These are phyloP conservation scores for Albula goreensis DNA, from an alignment of 2,113 vertebrate species.

Conservation along the genomic window DNA sequence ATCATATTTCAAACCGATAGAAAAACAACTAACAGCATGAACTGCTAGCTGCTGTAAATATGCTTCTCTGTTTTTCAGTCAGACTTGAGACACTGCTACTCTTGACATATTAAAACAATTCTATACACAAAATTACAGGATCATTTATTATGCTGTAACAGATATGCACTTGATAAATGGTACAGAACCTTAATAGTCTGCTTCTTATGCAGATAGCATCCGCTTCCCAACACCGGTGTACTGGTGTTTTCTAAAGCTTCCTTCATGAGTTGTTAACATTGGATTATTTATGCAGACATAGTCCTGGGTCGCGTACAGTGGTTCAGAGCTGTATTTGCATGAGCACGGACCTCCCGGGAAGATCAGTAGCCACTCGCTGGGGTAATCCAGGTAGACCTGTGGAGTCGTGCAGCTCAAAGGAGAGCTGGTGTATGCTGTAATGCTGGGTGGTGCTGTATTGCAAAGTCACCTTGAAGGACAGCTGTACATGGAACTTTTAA, in stretches of 20 bases:
- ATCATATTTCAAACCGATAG: too few relatives aligned
- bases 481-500: slow-evolving; percentile 37
- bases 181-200: background rate
- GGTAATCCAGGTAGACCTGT: slow-evolving; percentile 58
- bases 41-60: too few relatives aligned
- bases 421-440: slow-evolving; percentile 39
- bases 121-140: background rate
- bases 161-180: background rate
- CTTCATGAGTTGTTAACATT: background rate
- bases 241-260: background rate
- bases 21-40: too few relatives aligned
- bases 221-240: background rate
- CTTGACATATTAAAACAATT: too few relatives aligned
- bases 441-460: slow-evolving; percentile 56
- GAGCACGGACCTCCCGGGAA: slow-evolving; percentile 53
- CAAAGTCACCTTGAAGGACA: slow-evolving; percentile 63
- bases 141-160: background rate
- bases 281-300: background rate
- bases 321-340: slow-evolving; percentile 47
- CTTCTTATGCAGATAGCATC: background rate
- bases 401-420: slow-evolving; percentile 37
- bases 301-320: slow-evolving; percentile 15
- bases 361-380: slow-evolving; percentile 54
- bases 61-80: too few relatives aligned
- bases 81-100: too few relatives aligned